Base-by-base conservation (phyloP, 1,140 invertebrate species). In the Drosophila baimaii region DNA sequence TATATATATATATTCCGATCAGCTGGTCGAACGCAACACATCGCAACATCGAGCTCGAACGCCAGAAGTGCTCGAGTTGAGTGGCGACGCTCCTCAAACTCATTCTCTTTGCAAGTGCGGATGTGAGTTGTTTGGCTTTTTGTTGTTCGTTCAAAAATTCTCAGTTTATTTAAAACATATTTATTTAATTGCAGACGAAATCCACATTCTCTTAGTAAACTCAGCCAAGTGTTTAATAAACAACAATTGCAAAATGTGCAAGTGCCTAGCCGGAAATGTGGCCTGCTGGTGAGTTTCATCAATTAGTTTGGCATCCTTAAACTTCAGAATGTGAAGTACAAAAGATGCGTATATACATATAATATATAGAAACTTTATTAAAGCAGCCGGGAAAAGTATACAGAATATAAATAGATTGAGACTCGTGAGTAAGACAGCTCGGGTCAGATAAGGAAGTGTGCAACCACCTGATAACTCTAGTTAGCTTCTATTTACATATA, bases 281-380 rank as follows among this genome's bases (percentile, higher is more conserved):
- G 88, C 83, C 43, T 90, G 88, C 51, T 90, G 88, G 88, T 90
- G 69, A 90, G 88, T 82, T 43, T 7, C n/a, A 23, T 29, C 17
- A 66, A 66, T 52, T 27, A 10, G 15, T 17, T 61, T 17, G 44
- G 35, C 27, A 27, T 68, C 33, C 21, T 27, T 35, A 5, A 21
- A 21, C n/a, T 65, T 54, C 19, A 54, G 13, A 35, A 17, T 27
- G 0, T 29, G 23, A 23, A 51, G 25, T 52, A 25, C 17, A 17
- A 10, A 15, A 59, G 19, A 52, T 54, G 44, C 27, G 9, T 35
- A 35, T 21, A 35, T 51, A 49, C 25, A 10, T 3, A 13, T 5
- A 49, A 12, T 21, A 29, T 5, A 12, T 19, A 33, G 2, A n/a
- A 27, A 2, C 25, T 21, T 23, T 31, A 10, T 21, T 44, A 17